phyloP scores from a whole-genome alignment of 2,888 invertebrate genomes.

The Drosophila niveifrons region DNA sequence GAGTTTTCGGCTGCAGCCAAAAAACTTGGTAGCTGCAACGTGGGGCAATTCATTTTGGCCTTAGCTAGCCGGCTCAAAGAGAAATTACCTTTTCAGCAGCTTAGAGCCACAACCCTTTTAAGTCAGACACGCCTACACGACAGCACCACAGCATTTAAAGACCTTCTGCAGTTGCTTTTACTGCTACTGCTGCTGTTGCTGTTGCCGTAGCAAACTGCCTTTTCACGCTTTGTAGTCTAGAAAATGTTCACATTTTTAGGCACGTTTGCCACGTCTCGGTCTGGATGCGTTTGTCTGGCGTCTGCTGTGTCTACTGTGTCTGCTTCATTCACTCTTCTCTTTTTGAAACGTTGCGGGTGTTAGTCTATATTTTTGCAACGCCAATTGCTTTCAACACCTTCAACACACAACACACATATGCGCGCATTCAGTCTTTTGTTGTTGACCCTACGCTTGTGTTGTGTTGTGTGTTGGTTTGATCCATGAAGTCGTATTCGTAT shows the following conservation, averaged over 20 bases:
- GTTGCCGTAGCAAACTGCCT: constrained; percentile 48
- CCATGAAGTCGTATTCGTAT: constrained; percentile 61
- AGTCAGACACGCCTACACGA: constrained; percentile 55
- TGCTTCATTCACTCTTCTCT: not conserved
- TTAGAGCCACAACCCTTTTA: constrained; percentile 50
- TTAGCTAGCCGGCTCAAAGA: constrained; percentile 43
- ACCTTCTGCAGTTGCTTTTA: constrained; percentile 14
- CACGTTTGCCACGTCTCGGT: constrained; percentile 65
- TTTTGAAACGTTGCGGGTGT: constrained; percentile 3
- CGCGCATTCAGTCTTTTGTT: constrained; percentile 54
- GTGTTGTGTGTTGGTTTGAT: constrained; percentile 53
- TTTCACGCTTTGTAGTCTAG: constrained; percentile 72
- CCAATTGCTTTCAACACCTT: constrained; percentile 78
- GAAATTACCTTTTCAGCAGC: constrained; percentile 72
- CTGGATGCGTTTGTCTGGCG: constrained; percentile 63
- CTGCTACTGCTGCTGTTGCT: constrained; percentile 40
- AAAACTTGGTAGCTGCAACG: constrained; percentile 28
- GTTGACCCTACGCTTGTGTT: constrained; percentile 34
- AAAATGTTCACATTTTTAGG: constrained; percentile 75
- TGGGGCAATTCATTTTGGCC: constrained; percentile 67
- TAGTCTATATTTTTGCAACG: constrained; percentile 63
- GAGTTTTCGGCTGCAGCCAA: constrained; percentile 15
- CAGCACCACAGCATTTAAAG: constrained; percentile 41
- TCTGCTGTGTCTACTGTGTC: constrained; percentile 4
- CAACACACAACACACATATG: constrained; percentile 35